Base-by-base conservation (phyloP, 1,140 invertebrate genomes). In the Papilio machaon region DNA sequence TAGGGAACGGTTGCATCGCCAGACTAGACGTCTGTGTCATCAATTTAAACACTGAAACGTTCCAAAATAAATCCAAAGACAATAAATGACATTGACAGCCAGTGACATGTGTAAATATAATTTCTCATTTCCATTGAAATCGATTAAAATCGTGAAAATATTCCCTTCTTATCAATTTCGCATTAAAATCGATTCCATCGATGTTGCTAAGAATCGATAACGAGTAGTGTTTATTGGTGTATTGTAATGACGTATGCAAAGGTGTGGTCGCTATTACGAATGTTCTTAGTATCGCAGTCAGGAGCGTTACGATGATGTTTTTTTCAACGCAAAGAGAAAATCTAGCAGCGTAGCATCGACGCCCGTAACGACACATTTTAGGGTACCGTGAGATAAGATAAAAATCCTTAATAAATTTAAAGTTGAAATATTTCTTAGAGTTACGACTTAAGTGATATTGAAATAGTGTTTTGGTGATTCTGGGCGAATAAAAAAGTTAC, bases 311-410 rank as follows among this genome's bases (percentile, higher is more conserved):
- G 58, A 19, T 49, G 23, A 19, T 60, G 17, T 79, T 85, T 85
- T 85, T 78, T 81, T 19, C 19, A 80, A 13, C 6, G 70, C 78
- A 70, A 82, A 82, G 85, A 88, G 87, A 88, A 88, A 88, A 85
- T 88, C 82, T 84, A 82, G 47, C n/a, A 80, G 82, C 80, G 83
- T 83, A 54, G 64, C 74, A 77, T 80, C 19, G 74, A 19, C 73
- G 76, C 64, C 64, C 80, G 79, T 84, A 80, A 73, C 64, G 38
- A 54, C 78, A 67, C 60, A n/a, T 19, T 79, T 79, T 79, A 64
- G 77, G 77, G 77, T 67, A 64, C 58, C n/a, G 38, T 64, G 4
- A n/a, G 77, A 38, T 11, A 79, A 13, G 17, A 38, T 2, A 0
- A 9, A 60, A 19, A 78, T 38, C 75, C 49, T 23, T 47, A 13